Conservation (phyloP, 2,888 invertebrate species). For the Charanyca ferruginea region DNA sequence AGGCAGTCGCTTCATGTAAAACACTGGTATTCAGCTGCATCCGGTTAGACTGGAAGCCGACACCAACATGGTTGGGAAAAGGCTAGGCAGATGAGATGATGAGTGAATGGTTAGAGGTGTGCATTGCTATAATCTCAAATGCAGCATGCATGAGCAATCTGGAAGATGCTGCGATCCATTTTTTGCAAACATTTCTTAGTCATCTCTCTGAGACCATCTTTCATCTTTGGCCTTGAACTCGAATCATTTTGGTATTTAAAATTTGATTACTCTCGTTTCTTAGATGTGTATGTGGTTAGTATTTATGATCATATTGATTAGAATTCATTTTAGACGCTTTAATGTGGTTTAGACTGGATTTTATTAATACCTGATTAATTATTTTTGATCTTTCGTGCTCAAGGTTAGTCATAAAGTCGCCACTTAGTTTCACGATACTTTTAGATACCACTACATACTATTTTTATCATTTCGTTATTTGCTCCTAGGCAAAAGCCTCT, state of each 20-base stretch:
- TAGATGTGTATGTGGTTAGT: slow-evolving; percentile 13
- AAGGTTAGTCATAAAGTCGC: not conserved
- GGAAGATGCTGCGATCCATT: not conserved
- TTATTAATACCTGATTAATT: slow-evolving; percentile 11
- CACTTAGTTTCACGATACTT: not conserved
- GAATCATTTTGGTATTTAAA: slow-evolving; percentile 14
- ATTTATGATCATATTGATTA: slow-evolving; percentile 31
- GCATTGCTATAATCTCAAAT: too few relatives aligned
- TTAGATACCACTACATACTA: too few relatives aligned
- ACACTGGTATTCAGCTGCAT: too few relatives aligned
- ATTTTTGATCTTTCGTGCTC: not conserved
- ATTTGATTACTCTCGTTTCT: slow-evolving; percentile 1
- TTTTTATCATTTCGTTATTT: too few relatives aligned
- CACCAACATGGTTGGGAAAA: too few relatives aligned
- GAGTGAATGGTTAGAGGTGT: too few relatives aligned
- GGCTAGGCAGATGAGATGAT: too few relatives aligned
- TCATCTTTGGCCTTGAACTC: not conserved
- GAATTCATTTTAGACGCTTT: slow-evolving; percentile 17
- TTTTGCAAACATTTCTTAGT: not conserved
- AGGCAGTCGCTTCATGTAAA: too few relatives aligned
- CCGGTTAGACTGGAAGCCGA: too few relatives aligned
- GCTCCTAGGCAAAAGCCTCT: too few relatives aligned
- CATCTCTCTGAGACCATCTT: not conserved
- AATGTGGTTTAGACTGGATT: slow-evolving; percentile 35
- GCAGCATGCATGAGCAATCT: not conserved